Evolutionary conservation across 2,113 vertebrate species (phyloP).

Genomic region (Myotis lucifugus): DNA sequence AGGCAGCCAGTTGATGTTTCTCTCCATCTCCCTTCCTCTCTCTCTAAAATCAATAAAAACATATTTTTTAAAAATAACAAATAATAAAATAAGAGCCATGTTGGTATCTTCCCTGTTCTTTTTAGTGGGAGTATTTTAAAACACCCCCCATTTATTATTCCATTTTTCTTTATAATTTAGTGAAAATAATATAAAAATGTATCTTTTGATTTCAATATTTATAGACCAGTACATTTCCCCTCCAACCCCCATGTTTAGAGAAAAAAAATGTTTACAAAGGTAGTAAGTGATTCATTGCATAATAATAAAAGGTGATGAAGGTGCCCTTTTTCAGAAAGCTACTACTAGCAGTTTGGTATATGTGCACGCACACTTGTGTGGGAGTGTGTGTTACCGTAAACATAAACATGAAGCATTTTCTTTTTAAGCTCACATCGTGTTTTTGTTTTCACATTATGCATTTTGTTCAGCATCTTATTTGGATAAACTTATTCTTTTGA

Average conservation of each 20-base stretch:
- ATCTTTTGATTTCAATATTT: background rate
- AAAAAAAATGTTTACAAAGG: background rate
- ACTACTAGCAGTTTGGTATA: background rate
- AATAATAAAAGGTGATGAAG: background rate
- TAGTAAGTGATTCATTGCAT: background rate
- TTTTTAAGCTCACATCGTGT: background rate
- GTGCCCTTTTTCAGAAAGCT: background rate
- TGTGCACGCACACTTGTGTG: background rate
- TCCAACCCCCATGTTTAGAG: background rate
- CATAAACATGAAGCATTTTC: background rate
- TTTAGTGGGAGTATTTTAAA: background rate
- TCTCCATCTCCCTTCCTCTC: no score
- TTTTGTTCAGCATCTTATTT: slow-evolving; percentile 37
- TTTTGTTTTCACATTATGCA: background rate
- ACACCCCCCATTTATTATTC: background rate
- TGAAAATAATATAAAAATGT: background rate
- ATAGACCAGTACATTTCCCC: background rate
- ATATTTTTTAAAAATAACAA: no score
- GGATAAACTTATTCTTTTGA: background rate
- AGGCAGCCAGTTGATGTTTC: no score
- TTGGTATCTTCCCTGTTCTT: background rate
- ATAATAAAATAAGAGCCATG: no score
- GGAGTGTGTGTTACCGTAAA: background rate
- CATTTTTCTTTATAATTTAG: slow-evolving; percentile 14
- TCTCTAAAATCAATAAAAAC: no score